These are phyloP conservation scores for Rhinopithecus roxellana DNA, from an alignment of 2,113 vertebrate genomes.

Conservation along the genomic window DNA sequence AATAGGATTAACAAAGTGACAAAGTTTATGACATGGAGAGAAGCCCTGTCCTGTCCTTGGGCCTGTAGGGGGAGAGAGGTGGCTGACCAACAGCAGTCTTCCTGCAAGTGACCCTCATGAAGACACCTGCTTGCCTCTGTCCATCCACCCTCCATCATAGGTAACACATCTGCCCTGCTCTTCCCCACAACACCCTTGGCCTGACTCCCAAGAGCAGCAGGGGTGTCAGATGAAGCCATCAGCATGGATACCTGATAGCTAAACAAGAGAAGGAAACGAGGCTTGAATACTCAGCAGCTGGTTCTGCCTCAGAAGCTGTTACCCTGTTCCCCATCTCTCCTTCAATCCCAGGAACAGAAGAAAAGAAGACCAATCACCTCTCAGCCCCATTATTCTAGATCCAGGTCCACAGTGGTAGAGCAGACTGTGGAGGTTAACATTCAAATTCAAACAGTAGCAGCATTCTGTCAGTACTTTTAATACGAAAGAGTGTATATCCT, in stretches of 20 bases:
- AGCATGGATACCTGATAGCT: neutral
- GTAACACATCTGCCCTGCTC: neutral
- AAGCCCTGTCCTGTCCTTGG: neutral
- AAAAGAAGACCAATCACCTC: slow-evolving; percentile 10
- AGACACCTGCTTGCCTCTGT: neutral
- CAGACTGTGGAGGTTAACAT: neutral
- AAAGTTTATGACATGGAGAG: neutral
- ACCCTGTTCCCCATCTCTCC: neutral
- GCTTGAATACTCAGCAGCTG: slow-evolving; percentile 46
- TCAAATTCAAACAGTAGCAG: accelerated
- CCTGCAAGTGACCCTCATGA: neutral
- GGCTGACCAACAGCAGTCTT: neutral
- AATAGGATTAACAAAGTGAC: neutral
- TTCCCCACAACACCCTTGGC: neutral
- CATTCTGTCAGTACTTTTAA: neutral
- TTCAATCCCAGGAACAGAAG: neutral
- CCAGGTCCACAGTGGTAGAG: neutral
- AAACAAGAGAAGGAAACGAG: neutral
- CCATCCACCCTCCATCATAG: neutral
- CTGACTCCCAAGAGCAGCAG: neutral
- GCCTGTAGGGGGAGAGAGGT: neutral
- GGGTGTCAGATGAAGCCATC: neutral
- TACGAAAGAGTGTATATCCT: neutral
- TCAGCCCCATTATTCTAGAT: neutral
- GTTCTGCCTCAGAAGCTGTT: neutral